These are phyloP conservation scores for Saguinus imperator DNA, from an alignment of 2,113 vertebrate genomes.

Conservation along the genomic window DNA sequence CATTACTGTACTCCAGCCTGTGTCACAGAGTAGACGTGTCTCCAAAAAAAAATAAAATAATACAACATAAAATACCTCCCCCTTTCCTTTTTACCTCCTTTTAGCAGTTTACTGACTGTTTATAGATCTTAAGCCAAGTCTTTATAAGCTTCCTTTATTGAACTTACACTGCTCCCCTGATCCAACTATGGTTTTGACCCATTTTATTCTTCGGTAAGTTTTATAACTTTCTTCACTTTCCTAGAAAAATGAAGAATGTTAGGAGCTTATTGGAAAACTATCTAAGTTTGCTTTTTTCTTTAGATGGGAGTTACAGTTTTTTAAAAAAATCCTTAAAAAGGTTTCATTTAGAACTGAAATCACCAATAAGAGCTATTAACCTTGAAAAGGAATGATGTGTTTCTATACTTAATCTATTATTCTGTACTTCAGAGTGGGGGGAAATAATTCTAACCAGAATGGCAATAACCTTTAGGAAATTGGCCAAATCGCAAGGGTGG, in stretches of 20 bases:
- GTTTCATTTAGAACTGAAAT: conserved; percentile 25
- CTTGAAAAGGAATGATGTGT: conserved; percentile 50
- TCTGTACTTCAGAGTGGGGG: not conserved
- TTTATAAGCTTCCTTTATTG: conserved; percentile 31
- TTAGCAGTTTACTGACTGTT: not conserved
- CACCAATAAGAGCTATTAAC: conserved; percentile 35
- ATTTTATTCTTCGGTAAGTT: conserved; percentile 9
- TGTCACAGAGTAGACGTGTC: too few relatives aligned
- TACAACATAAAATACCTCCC: not conserved
- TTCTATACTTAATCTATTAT: conserved; percentile 24
- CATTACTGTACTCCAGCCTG: too few relatives aligned
- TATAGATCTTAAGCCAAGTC: not conserved
- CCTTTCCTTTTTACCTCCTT: not conserved
- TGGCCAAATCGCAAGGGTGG: not conserved
- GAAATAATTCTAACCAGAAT: not conserved
- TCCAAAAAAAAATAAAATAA: too few relatives aligned
- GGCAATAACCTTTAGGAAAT: conserved; percentile 62
- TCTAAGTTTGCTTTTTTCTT: conserved; percentile 13
- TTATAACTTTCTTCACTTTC: conserved; percentile 13
- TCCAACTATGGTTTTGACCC: conserved; percentile 20
- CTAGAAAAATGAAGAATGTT: not conserved
- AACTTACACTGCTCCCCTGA: not conserved
- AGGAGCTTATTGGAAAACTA: not conserved
- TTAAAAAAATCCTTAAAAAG: not conserved
- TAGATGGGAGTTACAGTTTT: not conserved